Evolutionary conservation across 2,888 invertebrate species (phyloP).

Genomic region (Lasius fuliginosus): DNA sequence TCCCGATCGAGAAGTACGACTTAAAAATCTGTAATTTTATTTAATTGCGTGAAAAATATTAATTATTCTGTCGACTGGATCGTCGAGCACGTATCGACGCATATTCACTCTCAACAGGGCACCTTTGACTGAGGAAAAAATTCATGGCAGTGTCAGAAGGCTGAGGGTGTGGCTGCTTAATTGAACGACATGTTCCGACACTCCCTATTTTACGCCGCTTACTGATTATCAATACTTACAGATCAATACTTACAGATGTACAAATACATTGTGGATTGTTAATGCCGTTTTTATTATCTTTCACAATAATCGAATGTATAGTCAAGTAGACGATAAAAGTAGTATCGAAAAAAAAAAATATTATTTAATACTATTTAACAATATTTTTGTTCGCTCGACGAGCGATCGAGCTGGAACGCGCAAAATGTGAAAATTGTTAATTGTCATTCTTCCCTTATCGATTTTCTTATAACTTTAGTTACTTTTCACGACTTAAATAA

Average conservation of each 20-base stretch:
- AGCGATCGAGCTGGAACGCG: neutral
- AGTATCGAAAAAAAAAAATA: slow-evolving; percentile 36
- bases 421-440: slow-evolving; percentile 22
- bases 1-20: neutral
- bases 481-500: slow-evolving; percentile 8
- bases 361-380: slow-evolving; percentile 22
- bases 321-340: slow-evolving; percentile 42
- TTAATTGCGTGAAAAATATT: neutral
- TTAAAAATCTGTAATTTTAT: neutral
- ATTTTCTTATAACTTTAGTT: neutral
- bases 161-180: slow-evolving; percentile 80
- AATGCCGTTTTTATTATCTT: slow-evolving; percentile 46
- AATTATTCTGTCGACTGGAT: neutral
- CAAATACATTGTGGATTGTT: slow-evolving; percentile 30
- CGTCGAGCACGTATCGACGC: neutral
- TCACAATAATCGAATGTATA: slow-evolving; percentile 52
- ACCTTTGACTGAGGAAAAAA: slow-evolving; percentile 59
- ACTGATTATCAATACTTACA: slow-evolving; percentile 66
- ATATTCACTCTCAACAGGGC: slow-evolving; percentile 35
- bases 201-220: slow-evolving; percentile 76
- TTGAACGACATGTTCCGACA: slow-evolving; percentile 74
- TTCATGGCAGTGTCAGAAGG: slow-evolving; percentile 49
- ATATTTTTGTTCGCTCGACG: neutral
- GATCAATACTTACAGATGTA: slow-evolving; percentile 59
- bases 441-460: neutral